These are phyloP conservation scores for Belonocnema kinseyi DNA, from an alignment of 1,140 invertebrate species.

Conservation along the genomic window DNA sequence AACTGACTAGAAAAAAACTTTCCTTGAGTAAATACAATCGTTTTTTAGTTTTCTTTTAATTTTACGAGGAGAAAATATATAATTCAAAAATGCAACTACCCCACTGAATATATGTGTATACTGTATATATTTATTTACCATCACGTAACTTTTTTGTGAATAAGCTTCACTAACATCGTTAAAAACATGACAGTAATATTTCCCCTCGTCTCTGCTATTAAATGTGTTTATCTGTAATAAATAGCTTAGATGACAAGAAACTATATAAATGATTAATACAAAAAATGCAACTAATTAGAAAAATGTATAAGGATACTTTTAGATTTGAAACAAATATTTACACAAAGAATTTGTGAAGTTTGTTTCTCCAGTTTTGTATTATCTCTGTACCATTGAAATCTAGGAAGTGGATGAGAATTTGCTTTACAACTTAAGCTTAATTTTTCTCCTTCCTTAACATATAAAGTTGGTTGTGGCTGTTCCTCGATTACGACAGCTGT, in stretches of 20 bases:
- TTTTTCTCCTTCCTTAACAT: constrained; percentile 55
- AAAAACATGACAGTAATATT: constrained; percentile 61
- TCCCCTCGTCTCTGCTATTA: constrained; percentile 56
- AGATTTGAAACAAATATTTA: constrained; percentile 40
- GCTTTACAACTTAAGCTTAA: constrained; percentile 58
- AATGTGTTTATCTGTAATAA: constrained; percentile 60
- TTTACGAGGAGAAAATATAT: too few species aligned
- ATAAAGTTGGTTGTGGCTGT: constrained; percentile 55
- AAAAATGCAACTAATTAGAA: background rate
- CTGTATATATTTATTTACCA: constrained; percentile 50
- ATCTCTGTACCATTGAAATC: constrained; percentile 66
- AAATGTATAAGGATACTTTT: background rate
- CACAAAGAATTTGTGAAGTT: constrained; percentile 52
- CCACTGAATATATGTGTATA: too few species aligned
- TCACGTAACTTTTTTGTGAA: constrained; percentile 51
- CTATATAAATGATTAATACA: background rate
- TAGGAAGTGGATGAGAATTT: constrained; percentile 55
- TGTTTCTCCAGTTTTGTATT: constrained; percentile 61
- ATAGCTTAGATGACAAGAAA: constrained; percentile 5
- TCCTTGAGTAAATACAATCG: too few species aligned
- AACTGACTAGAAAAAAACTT: too few species aligned
- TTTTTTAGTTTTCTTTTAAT: too few species aligned
- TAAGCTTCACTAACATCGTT: constrained; percentile 58
- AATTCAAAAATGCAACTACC: too few species aligned
- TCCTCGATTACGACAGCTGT: constrained; percentile 55